phyloP scores from a whole-genome alignment of 1,140 invertebrate genomes.

The Copidosoma floridanum region DNA sequence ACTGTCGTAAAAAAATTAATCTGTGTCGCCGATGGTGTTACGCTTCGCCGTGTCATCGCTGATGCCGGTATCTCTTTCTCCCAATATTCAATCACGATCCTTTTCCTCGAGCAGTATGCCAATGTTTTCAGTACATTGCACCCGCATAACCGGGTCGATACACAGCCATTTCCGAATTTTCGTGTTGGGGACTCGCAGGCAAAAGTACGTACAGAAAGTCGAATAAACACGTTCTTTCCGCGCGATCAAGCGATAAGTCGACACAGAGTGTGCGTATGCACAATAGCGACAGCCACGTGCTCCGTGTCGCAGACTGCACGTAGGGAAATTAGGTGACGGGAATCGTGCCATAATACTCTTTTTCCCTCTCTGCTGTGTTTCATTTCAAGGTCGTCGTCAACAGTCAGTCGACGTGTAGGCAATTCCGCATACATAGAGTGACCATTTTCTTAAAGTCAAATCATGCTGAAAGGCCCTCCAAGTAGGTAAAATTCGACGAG shows the following conservation, averaged over 20 bases:
- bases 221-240: slow-evolving; percentile 21
- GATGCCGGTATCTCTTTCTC: slow-evolving; percentile 3
- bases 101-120: not conserved
- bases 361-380: no score
- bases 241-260: slow-evolving; percentile 12
- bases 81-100: not conserved
- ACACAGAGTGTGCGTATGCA: not conserved
- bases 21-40: not conserved
- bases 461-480: no score
- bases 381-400: no score
- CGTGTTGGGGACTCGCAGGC: not conserved
- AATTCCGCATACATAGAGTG: no score
- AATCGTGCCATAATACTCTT: no score
- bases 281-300: no score
- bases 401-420: no score
- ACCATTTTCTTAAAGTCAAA: no score
- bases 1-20: slow-evolving; percentile 22
- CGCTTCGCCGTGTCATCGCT: not conserved
- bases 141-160: not conserved
- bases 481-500: no score
- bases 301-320: no score
- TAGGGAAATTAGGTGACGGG: slow-evolving; percentile 16
- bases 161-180: not conserved
- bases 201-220: slow-evolving; percentile 6
- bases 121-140: slow-evolving; percentile 21